Evolutionary conservation across 2,888 invertebrate species (phyloP).

Genomic region (Thereva nobilitata): DNA sequence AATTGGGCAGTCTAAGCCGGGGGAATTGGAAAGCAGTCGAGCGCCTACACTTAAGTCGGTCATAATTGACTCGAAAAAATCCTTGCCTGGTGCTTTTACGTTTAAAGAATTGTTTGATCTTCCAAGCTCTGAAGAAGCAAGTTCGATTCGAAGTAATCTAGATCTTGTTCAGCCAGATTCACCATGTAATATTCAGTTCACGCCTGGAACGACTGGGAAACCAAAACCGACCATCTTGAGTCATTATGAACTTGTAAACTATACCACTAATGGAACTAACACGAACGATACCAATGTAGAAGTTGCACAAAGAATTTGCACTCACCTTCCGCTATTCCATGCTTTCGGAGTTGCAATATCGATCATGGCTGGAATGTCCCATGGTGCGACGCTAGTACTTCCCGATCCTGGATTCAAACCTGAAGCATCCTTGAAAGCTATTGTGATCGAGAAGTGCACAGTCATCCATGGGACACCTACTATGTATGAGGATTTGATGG

Average conservation of each 20-base stretch:
- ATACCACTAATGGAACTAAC: constrained; percentile 67
- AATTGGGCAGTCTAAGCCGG: constrained; percentile 57
- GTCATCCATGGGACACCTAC: constrained; percentile 80
- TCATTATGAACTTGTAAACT: constrained; percentile 77
- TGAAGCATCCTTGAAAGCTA: constrained; percentile 64
- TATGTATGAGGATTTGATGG: constrained; percentile 79
- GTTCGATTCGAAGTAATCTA: constrained; percentile 55
- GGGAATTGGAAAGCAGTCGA: constrained; percentile 57
- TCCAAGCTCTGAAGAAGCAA: constrained; percentile 45
- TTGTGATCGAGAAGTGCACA: constrained; percentile 72
- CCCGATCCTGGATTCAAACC: constrained; percentile 67
- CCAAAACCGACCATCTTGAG: constrained; percentile 76
- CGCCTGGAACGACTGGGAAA: constrained; percentile 77
- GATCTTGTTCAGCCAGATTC: constrained; percentile 64
- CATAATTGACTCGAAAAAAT: constrained; percentile 62
- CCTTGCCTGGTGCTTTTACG: constrained; percentile 59
- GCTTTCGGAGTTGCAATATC: constrained; percentile 75
- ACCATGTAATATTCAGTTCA: constrained; percentile 78
- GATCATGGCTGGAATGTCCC: constrained; percentile 62
- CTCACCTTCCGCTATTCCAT: constrained; percentile 81
- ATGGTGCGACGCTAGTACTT: constrained; percentile 67
- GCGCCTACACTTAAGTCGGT: constrained; percentile 63
- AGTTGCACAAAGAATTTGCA: constrained; percentile 59
- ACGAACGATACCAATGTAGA: constrained; percentile 57
- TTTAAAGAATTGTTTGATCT: constrained; percentile 57